A percentile compares a stretch with the other conserved stretches of the same genome.
phyloP scores from a whole-genome alignment of 2,888 invertebrate genomes.

The Chaetogeoica ovagalla region DNA sequence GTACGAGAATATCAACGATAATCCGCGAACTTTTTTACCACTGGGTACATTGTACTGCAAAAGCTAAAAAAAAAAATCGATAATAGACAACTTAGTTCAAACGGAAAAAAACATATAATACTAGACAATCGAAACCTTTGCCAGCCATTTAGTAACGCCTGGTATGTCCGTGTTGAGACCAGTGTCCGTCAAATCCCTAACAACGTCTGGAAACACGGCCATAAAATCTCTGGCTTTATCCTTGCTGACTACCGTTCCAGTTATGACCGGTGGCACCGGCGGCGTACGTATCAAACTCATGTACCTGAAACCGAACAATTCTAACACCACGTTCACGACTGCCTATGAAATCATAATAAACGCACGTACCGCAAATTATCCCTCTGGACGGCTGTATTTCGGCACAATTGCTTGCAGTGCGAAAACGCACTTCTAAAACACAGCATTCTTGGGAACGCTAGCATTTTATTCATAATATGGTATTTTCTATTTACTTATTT shows the following conservation, averaged over 20 bases:
- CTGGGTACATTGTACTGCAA: constrained; percentile 89
- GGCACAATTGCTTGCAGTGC: not conserved
- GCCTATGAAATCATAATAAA: too few relatives aligned
- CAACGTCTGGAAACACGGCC: constrained; percentile 84
- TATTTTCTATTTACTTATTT: not conserved
- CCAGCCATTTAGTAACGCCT: constrained; percentile 79
- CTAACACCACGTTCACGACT: not conserved
- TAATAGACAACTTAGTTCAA: not conserved
- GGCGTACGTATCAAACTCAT: constrained; percentile 12
- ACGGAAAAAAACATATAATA: too few relatives aligned
- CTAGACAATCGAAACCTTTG: constrained; percentile 66
- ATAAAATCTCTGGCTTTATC: constrained; percentile 86
- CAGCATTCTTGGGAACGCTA: not conserved
- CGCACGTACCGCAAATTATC: constrained; percentile 1
- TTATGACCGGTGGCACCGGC: constrained; percentile 60
- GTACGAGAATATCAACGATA: constrained; percentile 75
- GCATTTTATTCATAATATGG: constrained; percentile 4
- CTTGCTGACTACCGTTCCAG: constrained; percentile 69
- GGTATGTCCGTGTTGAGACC: constrained; percentile 76
- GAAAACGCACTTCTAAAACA: not conserved
- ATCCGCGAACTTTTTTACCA: constrained; percentile 83
- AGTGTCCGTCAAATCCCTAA: constrained; percentile 78
- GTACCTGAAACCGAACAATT: not conserved
- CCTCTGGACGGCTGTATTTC: not conserved
- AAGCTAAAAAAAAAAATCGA: constrained; percentile 63